Percentiles rank a stretch among this genome's conserved stretches.
Evolutionary conservation across 2,888 invertebrate genomes (phyloP).

Genomic region (Glyphotaelius pellucidus): DNA sequence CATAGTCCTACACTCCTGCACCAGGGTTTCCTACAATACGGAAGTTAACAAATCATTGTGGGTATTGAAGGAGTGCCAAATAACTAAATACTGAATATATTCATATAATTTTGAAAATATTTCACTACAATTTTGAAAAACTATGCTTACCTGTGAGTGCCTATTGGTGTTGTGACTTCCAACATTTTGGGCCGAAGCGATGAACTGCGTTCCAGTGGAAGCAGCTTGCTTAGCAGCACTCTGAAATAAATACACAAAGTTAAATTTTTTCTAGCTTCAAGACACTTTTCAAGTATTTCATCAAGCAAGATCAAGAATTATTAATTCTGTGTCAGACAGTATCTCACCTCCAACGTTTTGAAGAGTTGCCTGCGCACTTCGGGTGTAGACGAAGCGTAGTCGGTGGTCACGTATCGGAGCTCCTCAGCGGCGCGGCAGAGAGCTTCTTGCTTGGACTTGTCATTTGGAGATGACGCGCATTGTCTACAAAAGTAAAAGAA

Average conservation of each 20-base stretch:
- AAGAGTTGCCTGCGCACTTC: constrained; percentile 64
- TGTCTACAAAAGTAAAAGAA: constrained; percentile 54
- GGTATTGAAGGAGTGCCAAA: not conserved
- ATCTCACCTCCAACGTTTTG: constrained; percentile 56
- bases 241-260: constrained; percentile 69
- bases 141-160: constrained; percentile 72
- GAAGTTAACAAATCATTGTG: constrained; percentile 66
- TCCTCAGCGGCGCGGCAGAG: constrained; percentile 94
- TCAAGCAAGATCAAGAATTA: no score
- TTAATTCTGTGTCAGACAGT: not conserved
- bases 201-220: constrained; percentile 92
- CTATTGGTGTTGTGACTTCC: constrained; percentile 85
- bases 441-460: constrained; percentile 89
- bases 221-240: constrained; percentile 91
- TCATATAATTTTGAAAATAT: no score
- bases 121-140: no score
- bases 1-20: constrained; percentile 85
- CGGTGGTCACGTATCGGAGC: constrained; percentile 92
- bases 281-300: not conserved
- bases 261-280: not conserved
- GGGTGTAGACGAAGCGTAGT: constrained; percentile 80
- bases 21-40: constrained; percentile 80
- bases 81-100: no score
- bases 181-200: constrained; percentile 91
- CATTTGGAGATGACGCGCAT: constrained; percentile 78